Conservation (phyloP, 1,140 invertebrate species). For the Epicauta chinensis region DNA sequence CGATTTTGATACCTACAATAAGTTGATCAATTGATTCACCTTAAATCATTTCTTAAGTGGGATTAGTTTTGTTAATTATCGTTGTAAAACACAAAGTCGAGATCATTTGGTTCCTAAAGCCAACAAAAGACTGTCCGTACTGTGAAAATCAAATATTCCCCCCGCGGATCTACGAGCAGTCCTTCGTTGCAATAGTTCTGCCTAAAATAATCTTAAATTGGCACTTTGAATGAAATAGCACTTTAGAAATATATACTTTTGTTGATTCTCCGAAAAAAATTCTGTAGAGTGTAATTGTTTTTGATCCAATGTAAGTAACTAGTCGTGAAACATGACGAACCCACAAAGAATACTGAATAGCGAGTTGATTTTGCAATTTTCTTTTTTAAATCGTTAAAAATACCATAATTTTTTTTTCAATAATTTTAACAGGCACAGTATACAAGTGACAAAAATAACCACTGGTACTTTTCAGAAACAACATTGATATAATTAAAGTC, state of each 20-base stretch:
- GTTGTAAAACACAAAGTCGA: conserved; percentile 29
- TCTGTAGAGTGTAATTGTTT: conserved; percentile 12
- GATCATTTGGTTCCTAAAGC: conserved; percentile 19
- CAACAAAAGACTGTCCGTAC: no score
- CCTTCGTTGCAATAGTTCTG: conserved; percentile 10
- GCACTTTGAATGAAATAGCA: conserved; percentile 42
- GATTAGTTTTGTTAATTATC: conserved; percentile 21
- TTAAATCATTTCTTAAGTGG: background rate
- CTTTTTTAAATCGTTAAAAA: conserved; percentile 27
- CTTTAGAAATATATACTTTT: conserved; percentile 25
- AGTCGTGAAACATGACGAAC: conserved; percentile 22
- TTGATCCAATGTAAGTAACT: conserved; percentile 22
- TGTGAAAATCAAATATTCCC: no score
- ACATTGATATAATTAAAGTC: conserved; percentile 30
- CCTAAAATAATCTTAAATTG: conserved; percentile 35
- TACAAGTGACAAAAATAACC: conserved; percentile 38
- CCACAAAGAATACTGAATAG: conserved; percentile 36
- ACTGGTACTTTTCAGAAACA: conserved; percentile 35
- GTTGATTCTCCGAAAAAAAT: conserved; percentile 12
- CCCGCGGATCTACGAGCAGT: conserved; percentile 1
- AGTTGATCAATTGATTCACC: conserved; percentile 12
- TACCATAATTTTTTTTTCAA: conserved; percentile 26
- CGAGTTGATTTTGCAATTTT: conserved; percentile 19
- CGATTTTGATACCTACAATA: conserved; percentile 24
- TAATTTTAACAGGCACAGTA: conserved; percentile 37